Percentiles rank a stretch among this genome's conserved stretches.
Evolutionary conservation across 2,888 invertebrate genomes (phyloP).

Genomic region (Entomobrya proxima): DNA sequence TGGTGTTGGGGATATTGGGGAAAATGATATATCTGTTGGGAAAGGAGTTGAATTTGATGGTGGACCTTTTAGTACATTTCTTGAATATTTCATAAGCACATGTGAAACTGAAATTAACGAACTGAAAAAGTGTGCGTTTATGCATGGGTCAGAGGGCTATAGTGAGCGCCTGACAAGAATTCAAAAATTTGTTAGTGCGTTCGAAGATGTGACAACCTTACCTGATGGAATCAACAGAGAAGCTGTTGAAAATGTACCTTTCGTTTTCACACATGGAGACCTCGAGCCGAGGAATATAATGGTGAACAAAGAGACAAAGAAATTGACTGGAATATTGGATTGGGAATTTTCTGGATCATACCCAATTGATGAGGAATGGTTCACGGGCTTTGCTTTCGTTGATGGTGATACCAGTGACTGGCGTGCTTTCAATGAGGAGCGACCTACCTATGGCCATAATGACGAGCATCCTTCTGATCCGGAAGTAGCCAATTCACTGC

Average conservation of each 20-base stretch:
- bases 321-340: slow-evolving; percentile 41
- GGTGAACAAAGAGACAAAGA: slow-evolving; percentile 29
- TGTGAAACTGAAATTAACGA: slow-evolving; percentile 32
- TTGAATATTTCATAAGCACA: slow-evolving; percentile 46
- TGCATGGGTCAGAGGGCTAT: slow-evolving; percentile 29
- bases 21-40: background rate
- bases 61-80: slow-evolving; percentile 47
- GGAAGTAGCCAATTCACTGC: background rate
- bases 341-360: slow-evolving; percentile 60
- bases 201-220: background rate
- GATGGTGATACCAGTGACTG: slow-evolving; percentile 41
- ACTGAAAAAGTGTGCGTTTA: slow-evolving; percentile 30
- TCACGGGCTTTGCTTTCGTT: slow-evolving; percentile 41
- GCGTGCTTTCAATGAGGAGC: slow-evolving; percentile 34
- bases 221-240: slow-evolving; percentile 1
- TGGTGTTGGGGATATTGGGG: background rate
- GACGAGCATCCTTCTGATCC: background rate
- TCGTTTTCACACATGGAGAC: slow-evolving; percentile 65
- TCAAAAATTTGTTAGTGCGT: slow-evolving; percentile 37
- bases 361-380: slow-evolving; percentile 61
- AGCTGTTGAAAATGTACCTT: slow-evolving; percentile 26
- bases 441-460: background rate
- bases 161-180: slow-evolving; percentile 21
- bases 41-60: slow-evolving; percentile 44
- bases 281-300: slow-evolving; percentile 57